phyloP scores from a whole-genome alignment of 2,797 vertebrate genomes.

The Dromococcyx pavoninus region DNA sequence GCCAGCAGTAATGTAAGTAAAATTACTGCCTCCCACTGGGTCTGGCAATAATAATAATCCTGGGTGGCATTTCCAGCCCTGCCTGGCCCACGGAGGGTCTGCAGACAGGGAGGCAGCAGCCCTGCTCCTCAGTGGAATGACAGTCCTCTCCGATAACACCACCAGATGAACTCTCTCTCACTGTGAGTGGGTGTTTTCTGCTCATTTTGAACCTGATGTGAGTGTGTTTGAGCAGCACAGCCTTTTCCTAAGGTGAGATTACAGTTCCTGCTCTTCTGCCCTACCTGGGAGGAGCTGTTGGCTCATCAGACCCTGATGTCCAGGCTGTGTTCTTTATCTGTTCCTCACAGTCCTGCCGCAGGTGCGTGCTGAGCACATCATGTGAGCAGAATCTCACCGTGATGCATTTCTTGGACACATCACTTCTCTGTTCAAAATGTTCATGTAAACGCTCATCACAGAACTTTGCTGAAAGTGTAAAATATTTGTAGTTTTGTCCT shows the following conservation, averaged over 20 bases:
- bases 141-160: not conserved
- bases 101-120: not conserved
- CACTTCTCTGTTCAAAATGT: not conserved
- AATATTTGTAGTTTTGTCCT: not conserved
- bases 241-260: not conserved
- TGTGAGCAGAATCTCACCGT: accelerated
- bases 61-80: not conserved
- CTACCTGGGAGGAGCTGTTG: not conserved
- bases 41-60: no score
- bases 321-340: accelerated
- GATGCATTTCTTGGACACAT: not conserved
- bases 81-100: not conserved
- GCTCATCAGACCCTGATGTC: accelerated
- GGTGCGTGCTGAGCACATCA: not conserved
- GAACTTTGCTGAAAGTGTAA: not conserved
- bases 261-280: not conserved
- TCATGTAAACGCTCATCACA: accelerated
- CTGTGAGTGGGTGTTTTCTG: accelerated
- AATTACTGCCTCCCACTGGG: no score
- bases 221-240: accelerated
- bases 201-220: not conserved
- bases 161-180: accelerated
- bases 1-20: not conserved
- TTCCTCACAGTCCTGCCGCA: not conserved
- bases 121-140: accelerated